These are phyloP conservation scores for Vireo griseus DNA, from an alignment of 2,797 vertebrate species.

Conservation along the genomic window DNA sequence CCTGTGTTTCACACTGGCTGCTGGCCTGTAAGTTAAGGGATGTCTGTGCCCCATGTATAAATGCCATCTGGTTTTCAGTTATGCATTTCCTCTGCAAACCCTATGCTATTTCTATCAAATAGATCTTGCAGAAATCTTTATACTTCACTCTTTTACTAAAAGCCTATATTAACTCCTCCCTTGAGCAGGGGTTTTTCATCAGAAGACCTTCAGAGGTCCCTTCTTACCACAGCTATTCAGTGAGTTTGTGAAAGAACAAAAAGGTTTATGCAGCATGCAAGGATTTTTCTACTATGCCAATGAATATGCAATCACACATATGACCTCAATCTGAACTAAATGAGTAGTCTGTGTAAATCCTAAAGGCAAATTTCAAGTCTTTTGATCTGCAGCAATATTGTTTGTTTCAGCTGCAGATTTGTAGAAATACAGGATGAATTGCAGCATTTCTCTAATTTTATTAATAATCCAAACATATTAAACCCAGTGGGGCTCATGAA, in stretches of 20 bases:
- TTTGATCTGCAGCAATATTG: not conserved
- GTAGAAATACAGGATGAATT: not conserved
- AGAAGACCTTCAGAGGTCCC: not conserved
- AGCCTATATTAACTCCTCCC: not conserved
- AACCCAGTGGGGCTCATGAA: not conserved
- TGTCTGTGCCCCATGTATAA: not conserved
- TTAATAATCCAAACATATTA: not conserved
- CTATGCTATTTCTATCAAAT: not conserved
- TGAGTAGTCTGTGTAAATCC: not conserved
- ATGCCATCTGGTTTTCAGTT: not conserved
- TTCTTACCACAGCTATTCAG: not conserved
- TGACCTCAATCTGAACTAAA: not conserved
- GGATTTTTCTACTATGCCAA: not conserved
- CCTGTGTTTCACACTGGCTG: not conserved
- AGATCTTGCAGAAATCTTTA: not conserved
- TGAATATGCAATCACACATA: not conserved
- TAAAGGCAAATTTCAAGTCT: not conserved
- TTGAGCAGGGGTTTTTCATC: not conserved
- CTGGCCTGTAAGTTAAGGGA: not conserved
- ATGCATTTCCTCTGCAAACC: not conserved
- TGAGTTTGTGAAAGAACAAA: not conserved
- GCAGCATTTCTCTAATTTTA: not conserved
- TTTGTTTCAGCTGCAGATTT: not conserved
- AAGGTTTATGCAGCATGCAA: not conserved
- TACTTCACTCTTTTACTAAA: not conserved